Evolutionary conservation across 2,888 invertebrate species (phyloP).

Genomic region (Muschampia staudingeri): DNA sequence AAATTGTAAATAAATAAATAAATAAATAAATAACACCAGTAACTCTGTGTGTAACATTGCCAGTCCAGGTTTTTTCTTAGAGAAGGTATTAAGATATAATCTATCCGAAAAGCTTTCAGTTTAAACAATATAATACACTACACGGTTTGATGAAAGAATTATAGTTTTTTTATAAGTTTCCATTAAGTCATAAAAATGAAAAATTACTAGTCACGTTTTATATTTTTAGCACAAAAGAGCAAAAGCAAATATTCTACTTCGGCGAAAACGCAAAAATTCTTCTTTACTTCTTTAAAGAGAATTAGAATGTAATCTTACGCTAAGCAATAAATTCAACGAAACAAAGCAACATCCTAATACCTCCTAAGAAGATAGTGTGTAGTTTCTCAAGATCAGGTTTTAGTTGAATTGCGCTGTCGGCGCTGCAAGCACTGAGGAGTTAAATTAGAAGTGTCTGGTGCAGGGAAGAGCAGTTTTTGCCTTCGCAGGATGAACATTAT

Average conservation of each 20-base stretch:
- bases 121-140: too few relatives aligned
- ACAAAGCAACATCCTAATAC: conserved; percentile 36
- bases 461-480: conserved; percentile 67
- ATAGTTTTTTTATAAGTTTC: too few relatives aligned
- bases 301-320: conserved; percentile 29
- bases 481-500: conserved; percentile 24
- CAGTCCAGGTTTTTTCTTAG: too few relatives aligned
- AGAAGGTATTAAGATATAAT: background rate
- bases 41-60: too few relatives aligned
- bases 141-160: too few relatives aligned
- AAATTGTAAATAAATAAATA: too few relatives aligned
- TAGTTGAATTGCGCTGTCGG: conserved; percentile 49
- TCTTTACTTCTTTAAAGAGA: background rate
- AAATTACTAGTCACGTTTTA: background rate
- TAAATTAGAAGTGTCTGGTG: conserved; percentile 66
- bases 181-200: too few relatives aligned
- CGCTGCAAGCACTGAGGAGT: conserved; percentile 55
- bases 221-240: background rate
- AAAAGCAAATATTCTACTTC: background rate
- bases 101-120: background rate
- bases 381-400: conserved; percentile 49
- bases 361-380: conserved; percentile 41
- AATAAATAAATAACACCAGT: too few relatives aligned
- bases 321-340: conserved; percentile 33
- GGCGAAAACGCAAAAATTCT: background rate